These are phyloP conservation scores for Semotilus atromaculatus DNA, from an alignment of 2,797 vertebrate genomes.

Conservation along the genomic window DNA sequence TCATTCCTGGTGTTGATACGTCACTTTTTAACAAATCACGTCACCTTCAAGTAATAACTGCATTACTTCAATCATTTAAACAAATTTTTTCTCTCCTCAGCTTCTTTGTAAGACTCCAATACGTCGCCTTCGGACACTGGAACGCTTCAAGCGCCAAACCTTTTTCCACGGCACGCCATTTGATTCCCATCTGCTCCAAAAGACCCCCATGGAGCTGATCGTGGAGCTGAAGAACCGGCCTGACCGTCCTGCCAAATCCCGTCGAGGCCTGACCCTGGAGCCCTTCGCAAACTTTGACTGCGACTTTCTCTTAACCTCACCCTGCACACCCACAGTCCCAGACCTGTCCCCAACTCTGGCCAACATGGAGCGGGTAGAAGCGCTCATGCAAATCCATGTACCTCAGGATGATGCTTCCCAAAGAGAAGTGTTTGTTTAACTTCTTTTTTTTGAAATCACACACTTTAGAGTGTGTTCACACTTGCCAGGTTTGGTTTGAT, in stretches of 20 bases:
- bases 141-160: conserved; percentile 83
- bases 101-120: conserved; percentile 85
- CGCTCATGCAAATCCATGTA: conserved; percentile 20
- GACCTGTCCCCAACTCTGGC: conserved; percentile 53
- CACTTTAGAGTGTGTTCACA: neutral
- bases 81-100: conserved; percentile 65
- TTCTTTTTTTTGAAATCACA: conserved; percentile 29
- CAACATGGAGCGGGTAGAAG: conserved; percentile 40
- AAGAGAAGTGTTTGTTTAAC: conserved; percentile 77
- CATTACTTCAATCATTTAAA: neutral
- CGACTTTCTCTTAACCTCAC: conserved; percentile 75
- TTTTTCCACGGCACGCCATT: conserved; percentile 86
- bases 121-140: conserved; percentile 81
- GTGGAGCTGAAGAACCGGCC: conserved; percentile 72
- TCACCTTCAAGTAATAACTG: neutral
- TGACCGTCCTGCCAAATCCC: conserved; percentile 66
- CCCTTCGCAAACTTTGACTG: conserved; percentile 87
- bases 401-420: conserved; percentile 63
- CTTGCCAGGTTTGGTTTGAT: neutral
- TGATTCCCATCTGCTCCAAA: conserved; percentile 86
- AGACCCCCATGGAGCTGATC: conserved; percentile 79
- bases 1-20: neutral
- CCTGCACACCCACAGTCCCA: conserved; percentile 64
- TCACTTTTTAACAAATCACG: neutral
- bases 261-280: conserved; percentile 65